phyloP scores from a whole-genome alignment of 1,140 invertebrate species.

The Aphidius gifuensis region DNA sequence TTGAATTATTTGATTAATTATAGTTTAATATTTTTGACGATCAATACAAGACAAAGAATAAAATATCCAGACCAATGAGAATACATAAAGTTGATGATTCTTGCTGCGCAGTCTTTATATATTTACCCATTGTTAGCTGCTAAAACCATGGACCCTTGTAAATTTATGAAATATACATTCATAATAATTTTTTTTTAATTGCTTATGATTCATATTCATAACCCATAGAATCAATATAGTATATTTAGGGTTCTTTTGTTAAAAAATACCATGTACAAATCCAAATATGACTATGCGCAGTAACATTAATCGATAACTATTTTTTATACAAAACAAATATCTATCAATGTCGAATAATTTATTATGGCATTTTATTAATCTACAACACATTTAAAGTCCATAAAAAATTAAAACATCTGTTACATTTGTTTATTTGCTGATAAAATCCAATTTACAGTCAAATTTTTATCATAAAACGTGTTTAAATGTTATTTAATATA shows the following conservation, averaged over 20 bases:
- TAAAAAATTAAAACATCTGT: neutral
- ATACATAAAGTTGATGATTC: constrained; percentile 35
- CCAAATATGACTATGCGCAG: constrained; percentile 12
- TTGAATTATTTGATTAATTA: constrained; percentile 35
- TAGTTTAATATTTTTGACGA: constrained; percentile 49
- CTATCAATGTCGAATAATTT: neutral
- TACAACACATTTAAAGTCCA: neutral
- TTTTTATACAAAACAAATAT: neutral
- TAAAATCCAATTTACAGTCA: constrained; percentile 1
- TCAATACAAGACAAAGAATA: constrained; percentile 53
- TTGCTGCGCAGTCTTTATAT: constrained; percentile 30
- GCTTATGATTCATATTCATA: constrained; percentile 17
- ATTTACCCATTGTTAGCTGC: neutral
- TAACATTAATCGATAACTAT: constrained; percentile 14
- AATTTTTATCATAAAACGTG: too few relatives aligned
- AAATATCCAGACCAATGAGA: constrained; percentile 42
- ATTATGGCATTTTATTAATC: constrained; percentile 2
- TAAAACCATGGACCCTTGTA: constrained; percentile 5
- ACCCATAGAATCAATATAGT: constrained; percentile 12
- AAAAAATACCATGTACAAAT: constrained; percentile 11
- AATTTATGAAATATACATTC: constrained; percentile 7
- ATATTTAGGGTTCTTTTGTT: constrained; percentile 13
- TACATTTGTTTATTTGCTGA: neutral
- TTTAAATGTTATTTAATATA: too few relatives aligned
- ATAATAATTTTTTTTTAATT: constrained; percentile 3